Conservation (phyloP, 1,140 invertebrate genomes). For the Hirudo medicinalis region DNA sequence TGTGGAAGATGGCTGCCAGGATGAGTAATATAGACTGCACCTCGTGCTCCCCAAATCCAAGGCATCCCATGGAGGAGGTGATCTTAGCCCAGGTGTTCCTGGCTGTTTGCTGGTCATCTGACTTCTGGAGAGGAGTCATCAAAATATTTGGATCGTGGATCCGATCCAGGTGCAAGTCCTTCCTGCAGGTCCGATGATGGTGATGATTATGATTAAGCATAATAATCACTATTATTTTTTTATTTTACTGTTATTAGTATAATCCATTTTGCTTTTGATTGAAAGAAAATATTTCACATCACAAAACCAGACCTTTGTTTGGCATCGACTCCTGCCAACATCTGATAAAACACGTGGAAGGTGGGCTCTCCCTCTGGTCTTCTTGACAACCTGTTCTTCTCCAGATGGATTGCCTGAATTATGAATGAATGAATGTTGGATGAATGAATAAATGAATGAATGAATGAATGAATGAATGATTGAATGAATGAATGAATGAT, state of each 20-base stretch:
- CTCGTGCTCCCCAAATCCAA: conserved; percentile 61
- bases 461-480: no score
- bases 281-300: neutral
- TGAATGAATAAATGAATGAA: no score
- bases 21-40: conserved; percentile 69
- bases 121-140: conserved; percentile 60
- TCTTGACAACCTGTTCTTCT: conserved; percentile 58
- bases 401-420: conserved; percentile 53
- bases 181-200: conserved; percentile 38
- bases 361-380: conserved; percentile 57
- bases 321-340: conserved; percentile 69
- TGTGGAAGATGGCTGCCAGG: conserved; percentile 76
- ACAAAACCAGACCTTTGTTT: conserved; percentile 39
- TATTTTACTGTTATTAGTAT: neutral
- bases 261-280: neutral
- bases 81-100: conserved; percentile 63
- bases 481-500: no score
- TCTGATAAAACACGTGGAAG: conserved; percentile 68
- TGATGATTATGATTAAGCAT: neutral
- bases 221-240: no score
- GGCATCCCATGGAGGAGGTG: conserved; percentile 55
- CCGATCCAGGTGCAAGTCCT: conserved; percentile 65
- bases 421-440: neutral
- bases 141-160: conserved; percentile 63
- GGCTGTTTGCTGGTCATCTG: conserved; percentile 65